Percentiles rank a stretch among this genome's conserved stretches.
phyloP scores from a whole-genome alignment of 35 echinoderm and acorn worm species.

The Patiria miniata region DNA sequence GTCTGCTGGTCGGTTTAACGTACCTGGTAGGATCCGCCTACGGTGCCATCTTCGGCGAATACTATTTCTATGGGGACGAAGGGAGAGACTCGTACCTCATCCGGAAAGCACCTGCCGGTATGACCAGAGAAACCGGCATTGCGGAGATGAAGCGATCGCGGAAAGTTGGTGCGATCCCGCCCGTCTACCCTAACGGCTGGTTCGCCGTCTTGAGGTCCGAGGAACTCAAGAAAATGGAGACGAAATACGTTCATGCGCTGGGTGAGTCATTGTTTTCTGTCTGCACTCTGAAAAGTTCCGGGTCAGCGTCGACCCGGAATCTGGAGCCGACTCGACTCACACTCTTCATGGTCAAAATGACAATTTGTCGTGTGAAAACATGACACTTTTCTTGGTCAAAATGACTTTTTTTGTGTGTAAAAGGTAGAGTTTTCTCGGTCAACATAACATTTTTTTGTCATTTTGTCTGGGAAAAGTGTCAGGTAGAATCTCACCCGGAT shows the following conservation, averaged over 20 bases:
- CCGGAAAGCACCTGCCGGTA: background rate
- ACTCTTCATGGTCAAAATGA: no score
- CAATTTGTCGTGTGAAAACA: no score
- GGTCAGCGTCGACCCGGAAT: no score
- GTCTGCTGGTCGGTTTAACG: background rate
- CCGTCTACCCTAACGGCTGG: constrained; percentile 57
- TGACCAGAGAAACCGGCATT: constrained; percentile 8
- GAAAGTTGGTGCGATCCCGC: constrained; percentile 10
- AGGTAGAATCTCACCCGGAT: no score
- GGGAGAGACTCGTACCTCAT: constrained; percentile 4
- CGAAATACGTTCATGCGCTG: constrained; percentile 28
- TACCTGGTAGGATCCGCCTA: background rate
- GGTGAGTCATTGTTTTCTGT: background rate
- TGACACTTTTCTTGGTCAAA: no score
- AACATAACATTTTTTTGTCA: no score
- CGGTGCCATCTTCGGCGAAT: background rate
- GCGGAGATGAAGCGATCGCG: constrained; percentile 23
- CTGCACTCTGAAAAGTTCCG: no score
- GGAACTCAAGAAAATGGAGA: constrained; percentile 38
- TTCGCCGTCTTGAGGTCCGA: constrained; percentile 16
- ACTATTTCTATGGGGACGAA: background rate
- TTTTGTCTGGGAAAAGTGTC: no score
- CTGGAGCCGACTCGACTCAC: no score
- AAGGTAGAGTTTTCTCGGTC: no score
- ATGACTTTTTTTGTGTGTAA: no score